Base-by-base conservation (phyloP, 1,140 invertebrate species). In the Leptinotarsa texana region DNA sequence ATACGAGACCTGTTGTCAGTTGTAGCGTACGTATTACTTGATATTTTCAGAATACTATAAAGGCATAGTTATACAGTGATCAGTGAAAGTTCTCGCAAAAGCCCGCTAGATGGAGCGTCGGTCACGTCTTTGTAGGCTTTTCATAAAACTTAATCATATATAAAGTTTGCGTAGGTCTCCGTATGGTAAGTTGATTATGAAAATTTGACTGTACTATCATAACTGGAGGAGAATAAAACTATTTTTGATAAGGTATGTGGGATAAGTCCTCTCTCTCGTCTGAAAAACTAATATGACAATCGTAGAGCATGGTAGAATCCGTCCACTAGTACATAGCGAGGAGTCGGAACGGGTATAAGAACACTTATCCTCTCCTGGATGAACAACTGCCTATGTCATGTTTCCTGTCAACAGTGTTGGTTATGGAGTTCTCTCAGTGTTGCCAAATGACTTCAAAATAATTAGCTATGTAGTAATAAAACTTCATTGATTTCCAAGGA, bases 111-210 rank as follows among this genome's bases (percentile, higher is more conserved):
- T 21, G 51, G 68, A 57, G 69, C 22, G 33, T 13, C 69, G 33
- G 51, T 57, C 13, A 24, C 13, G 69, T 71, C 69, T 27, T 24
- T 62, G 69, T 67, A 33, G 42, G 24, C 24, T 67, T 67, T 67
- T 24, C 6, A 67, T 33, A 67, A 42, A 67, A 33, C 42, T 21
- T 67, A 67, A n/a, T 67, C n/a, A n/a, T 67, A 22, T 24, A 67
- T 24, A 33, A 67, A 67, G 65, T 48, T 69, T 69, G 68, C 33
- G 21, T 73, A 73, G 71, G 71, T 73, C 71, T 65, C 18, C 63
- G 33, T 73, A 65, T 73, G 71, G 71, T 73, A 73, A 73, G 71
- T 73, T 73, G 17, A 49, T 48, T 33, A 33, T 73, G 71, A 66
- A 73, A 73, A 27, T 65, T 73, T 65, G 71, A 73, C 62, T 73